phyloP scores from a whole-genome alignment of 2,797 vertebrate species.

The Pangasius sanitwongsei region DNA sequence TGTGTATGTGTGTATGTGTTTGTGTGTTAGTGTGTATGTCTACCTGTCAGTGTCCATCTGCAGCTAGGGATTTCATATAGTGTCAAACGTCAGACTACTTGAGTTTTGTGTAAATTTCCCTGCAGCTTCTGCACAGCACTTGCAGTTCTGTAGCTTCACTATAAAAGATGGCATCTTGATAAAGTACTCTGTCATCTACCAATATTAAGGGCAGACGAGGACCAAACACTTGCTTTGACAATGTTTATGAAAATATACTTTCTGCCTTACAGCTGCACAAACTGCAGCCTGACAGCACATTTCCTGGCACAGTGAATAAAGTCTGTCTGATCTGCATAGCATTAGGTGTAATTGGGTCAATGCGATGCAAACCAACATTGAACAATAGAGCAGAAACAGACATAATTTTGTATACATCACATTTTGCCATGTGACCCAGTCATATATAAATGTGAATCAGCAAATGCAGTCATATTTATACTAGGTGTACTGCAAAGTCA shows the following conservation, averaged over 20 bases:
- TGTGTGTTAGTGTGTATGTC: constrained; percentile 27
- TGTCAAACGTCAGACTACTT: constrained; percentile 8
- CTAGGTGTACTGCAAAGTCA: neutral
- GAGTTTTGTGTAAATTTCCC: constrained; percentile 29
- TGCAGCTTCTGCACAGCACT: constrained; percentile 1
- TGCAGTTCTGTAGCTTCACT: neutral
- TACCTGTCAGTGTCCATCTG: constrained; percentile 11
- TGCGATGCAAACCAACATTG: neutral
- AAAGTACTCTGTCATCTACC: neutral
- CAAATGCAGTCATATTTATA: neutral
- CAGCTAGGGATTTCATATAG: constrained; percentile 32
- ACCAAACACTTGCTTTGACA: neutral
- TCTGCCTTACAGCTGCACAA: neutral
- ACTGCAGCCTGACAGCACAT: neutral
- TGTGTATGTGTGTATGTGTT: neutral
- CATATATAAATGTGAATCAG: neutral
- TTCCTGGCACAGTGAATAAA: neutral
- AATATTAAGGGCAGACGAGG: constrained; percentile 2
- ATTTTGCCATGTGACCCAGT: neutral
- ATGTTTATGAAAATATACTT: neutral
- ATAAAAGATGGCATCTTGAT: constrained; percentile 17
- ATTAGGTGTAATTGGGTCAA: constrained; percentile 3
- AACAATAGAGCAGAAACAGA: neutral
- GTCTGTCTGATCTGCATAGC: neutral
- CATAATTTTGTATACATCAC: neutral